These are phyloP conservation scores for Capitulum mitella DNA, from an alignment of 2,888 invertebrate species.

Conservation along the genomic window DNA sequence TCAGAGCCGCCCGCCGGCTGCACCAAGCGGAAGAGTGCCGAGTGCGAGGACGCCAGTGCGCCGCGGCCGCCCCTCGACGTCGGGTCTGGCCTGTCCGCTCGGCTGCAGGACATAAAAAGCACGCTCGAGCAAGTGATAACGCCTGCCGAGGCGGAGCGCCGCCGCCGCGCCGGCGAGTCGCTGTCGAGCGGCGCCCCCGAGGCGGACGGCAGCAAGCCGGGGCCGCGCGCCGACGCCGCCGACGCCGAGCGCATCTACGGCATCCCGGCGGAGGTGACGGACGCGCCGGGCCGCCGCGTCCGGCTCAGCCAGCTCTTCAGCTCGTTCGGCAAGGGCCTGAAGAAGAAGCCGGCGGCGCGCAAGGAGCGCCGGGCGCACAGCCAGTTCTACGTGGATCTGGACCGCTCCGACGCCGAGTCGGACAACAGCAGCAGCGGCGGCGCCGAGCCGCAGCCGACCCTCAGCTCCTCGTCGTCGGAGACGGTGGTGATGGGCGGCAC, in stretches of 20 bases:
- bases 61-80: background rate
- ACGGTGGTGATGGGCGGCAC: background rate
- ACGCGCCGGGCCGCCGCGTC: background rate
- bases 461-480: background rate
- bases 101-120: background rate
- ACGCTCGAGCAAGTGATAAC: conserved; percentile 6
- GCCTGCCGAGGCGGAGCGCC: background rate
- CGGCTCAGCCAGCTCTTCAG: background rate
- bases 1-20: background rate
- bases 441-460: background rate
- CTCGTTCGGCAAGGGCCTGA: conserved; percentile 20
- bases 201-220: background rate
- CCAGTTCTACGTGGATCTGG: conserved; percentile 4
- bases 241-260: conserved; percentile 15
- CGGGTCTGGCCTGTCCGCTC: background rate
- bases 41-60: background rate
- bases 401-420: background rate
- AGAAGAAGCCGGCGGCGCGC: background rate
- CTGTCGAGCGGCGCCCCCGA: background rate
- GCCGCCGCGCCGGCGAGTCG: background rate
- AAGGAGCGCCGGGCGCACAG: conserved; percentile 9
- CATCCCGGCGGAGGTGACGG: conserved; percentile 9
- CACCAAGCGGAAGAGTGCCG: background rate
- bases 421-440: background rate
- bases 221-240: background rate